A percentile compares a stretch with the other conserved stretches of the same genome.
These are phyloP conservation scores for Echiichthys vipera DNA, from an alignment of 2,797 vertebrate species.

Conservation along the genomic window DNA sequence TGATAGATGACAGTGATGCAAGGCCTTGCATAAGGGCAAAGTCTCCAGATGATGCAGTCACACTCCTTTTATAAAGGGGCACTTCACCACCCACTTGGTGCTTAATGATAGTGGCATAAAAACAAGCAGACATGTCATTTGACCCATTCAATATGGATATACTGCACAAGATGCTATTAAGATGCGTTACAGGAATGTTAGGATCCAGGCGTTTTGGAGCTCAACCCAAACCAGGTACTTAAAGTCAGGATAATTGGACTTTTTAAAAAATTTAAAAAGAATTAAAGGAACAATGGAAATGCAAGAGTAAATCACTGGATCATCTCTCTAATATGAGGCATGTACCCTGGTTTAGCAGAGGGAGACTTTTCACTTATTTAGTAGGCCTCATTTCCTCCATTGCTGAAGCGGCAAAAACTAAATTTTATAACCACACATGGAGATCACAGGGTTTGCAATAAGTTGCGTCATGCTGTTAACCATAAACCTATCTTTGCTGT, in stretches of 20 bases:
- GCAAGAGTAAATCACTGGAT: not conserved
- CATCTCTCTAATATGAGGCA: slow-evolving; percentile 4
- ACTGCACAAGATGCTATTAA: not conserved
- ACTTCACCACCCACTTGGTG: not conserved
- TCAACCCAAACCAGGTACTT: not conserved
- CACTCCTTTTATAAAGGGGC: not conserved
- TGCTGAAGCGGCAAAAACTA: not conserved
- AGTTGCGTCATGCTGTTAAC: slow-evolving; percentile 22
- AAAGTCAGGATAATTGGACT: not conserved
- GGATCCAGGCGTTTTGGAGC: not conserved
- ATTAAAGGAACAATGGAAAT: too few species aligned
- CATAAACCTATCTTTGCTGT: slow-evolving; percentile 19
- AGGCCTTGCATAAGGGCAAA: not conserved
- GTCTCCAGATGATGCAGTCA: not conserved
- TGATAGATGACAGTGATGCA: not conserved
- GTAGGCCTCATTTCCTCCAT: not conserved
- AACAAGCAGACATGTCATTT: not conserved
- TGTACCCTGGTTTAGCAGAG: not conserved
- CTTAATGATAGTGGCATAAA: not conserved
- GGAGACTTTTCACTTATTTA: not conserved
- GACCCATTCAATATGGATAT: not conserved
- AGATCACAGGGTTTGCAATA: not conserved
- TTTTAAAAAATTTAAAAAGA: too few species aligned
- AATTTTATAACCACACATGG: not conserved
- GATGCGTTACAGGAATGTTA: not conserved